Evolutionary conservation across 2,888 invertebrate genomes (phyloP), one percentile per base, ranked within the genome.

Genomic region (Drosophila glabriapex): DNA sequence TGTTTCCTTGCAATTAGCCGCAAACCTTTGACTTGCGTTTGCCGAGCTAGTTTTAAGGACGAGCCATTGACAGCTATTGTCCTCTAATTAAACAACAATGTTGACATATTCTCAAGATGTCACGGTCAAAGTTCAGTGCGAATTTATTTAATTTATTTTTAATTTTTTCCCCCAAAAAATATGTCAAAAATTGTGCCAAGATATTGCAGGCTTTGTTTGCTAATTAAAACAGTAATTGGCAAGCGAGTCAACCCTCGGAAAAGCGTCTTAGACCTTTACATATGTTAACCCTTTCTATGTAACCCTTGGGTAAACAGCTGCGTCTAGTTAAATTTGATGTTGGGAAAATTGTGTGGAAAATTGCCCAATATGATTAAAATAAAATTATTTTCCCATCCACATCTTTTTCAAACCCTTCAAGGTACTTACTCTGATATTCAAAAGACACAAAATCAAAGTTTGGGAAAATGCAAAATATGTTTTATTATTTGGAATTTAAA

Each of bases 31-130:
- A 84, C 82, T 73, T 41, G 19, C 10, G 2, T 29, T 28, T 12
- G 12, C 41, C 53, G 63, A 54, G 72, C 63, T 69, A 54, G 60
- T 46, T 49, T 37, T 54, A 19, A 41, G 71, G 73, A 73, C 71
- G 69, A 64, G 52, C 81, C 77, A 86, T 90, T 86, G 85, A 86
- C 85, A 86, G 89, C 90, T 88, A 90, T 86, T 88, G 85, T 86
- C 71, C 64, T 61, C 73, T 86, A 86, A 86, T 86, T 86, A 86
- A 86, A 88, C 83, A 90, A 86, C 86, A 86, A 86, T 88, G 83
- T 77, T 86, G 90, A 86, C 90, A 90, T 74, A 72, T 80, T 85
- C 78, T 76, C 79, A 81, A 83, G 86, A 73, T 69, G 66, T 73
- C 71, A 59, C 62, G 78, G 89, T 72, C 89, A 89, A 61, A 79